Evolutionary conservation across 2,797 vertebrate genomes (phyloP).

Genomic region (Echeneis naucrates): DNA sequence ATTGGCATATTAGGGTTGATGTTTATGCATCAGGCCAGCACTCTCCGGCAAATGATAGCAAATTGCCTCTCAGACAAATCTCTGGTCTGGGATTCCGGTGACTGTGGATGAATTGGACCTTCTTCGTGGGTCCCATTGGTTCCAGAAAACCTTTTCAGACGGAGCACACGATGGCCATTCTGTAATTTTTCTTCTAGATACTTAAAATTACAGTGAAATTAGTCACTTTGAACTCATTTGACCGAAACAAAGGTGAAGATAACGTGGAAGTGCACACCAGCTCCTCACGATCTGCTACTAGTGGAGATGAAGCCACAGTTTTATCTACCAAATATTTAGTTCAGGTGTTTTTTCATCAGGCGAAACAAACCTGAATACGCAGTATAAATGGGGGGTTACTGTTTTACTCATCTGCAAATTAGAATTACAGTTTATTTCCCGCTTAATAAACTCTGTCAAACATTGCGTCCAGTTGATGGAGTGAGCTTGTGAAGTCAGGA

Average conservation of each 20-base stretch:
- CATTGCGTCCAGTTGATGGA: slow-evolving; percentile 41
- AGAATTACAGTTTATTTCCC: slow-evolving; percentile 29
- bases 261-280: not conserved
- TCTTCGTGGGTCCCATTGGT: slow-evolving; percentile 48
- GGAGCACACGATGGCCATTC: slow-evolving; percentile 40
- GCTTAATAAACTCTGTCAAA: slow-evolving; percentile 50
- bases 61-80: slow-evolving; percentile 80
- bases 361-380: slow-evolving; percentile 15
- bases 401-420: slow-evolving; percentile 35
- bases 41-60: slow-evolving; percentile 77
- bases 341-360: not conserved
- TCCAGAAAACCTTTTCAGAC: slow-evolving; percentile 65
- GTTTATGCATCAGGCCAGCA: slow-evolving; percentile 81
- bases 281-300: not conserved
- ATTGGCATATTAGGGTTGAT: slow-evolving; percentile 80
- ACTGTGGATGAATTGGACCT: slow-evolving; percentile 67
- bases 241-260: slow-evolving; percentile 16
- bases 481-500: slow-evolving; percentile 56
- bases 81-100: slow-evolving; percentile 67
- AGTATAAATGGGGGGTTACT: slow-evolving; percentile 19
- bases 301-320: not conserved
- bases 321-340: not conserved
- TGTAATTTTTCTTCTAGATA: slow-evolving; percentile 27
- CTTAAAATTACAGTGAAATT: slow-evolving; percentile 21
- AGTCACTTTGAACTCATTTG: slow-evolving; percentile 34